A percentile compares a stretch with the other conserved stretches of the same genome.
phyloP scores from a whole-genome alignment of 2,113 vertebrate genomes.

The Aspidoscelis tigris region DNA sequence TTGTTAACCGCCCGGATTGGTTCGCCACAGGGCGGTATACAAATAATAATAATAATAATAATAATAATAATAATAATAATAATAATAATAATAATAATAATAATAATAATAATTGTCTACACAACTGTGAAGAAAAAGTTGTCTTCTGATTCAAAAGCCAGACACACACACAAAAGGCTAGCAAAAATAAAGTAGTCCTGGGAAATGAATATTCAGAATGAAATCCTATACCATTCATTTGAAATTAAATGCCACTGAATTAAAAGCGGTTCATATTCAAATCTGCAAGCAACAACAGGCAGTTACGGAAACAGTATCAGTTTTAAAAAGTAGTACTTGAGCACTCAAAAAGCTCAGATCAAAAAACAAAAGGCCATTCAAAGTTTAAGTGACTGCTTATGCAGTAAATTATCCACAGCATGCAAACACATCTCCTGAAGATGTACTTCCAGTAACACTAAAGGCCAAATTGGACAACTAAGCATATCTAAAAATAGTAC shows the following conservation, averaged over 20 bases:
- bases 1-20: too few relatives aligned
- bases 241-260: background rate
- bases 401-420: slow-evolving; percentile 33
- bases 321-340: background rate
- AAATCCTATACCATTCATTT: background rate
- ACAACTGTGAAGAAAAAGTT: background rate
- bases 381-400: slow-evolving; percentile 21
- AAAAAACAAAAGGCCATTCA: slow-evolving; percentile 37
- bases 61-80: too few relatives aligned
- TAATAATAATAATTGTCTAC: too few relatives aligned
- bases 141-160: background rate
- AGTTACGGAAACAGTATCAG: background rate
- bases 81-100: too few relatives aligned
- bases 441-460: slow-evolving; percentile 31
- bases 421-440: slow-evolving; percentile 16
- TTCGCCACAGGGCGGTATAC: too few relatives aligned
- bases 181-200: background rate
- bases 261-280: background rate
- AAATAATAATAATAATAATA: too few relatives aligned
- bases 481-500: slow-evolving; percentile 65
- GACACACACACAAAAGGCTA: background rate
- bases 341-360: slow-evolving; percentile 42
- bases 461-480: slow-evolving; percentile 56
- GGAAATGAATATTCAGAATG: too few relatives aligned
- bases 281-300: background rate